Evolutionary conservation across 2,113 vertebrate species (phyloP).

Genomic region (Atherinomorus stipes): DNA sequence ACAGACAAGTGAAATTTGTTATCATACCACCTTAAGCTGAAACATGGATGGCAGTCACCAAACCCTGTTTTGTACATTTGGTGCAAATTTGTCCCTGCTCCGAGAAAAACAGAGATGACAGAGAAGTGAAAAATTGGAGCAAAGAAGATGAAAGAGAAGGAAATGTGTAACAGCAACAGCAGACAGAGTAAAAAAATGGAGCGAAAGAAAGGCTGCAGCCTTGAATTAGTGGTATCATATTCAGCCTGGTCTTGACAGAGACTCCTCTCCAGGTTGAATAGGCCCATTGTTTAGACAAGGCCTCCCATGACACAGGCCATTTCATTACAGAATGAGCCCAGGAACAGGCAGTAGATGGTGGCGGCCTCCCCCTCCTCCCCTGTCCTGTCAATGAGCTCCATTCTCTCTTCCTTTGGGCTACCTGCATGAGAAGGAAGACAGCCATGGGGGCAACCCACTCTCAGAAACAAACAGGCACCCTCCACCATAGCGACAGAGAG

Average conservation of each 20-base stretch:
- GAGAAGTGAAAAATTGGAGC: neutral
- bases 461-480: slow-evolving; percentile 70
- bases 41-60: no score
- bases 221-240: slow-evolving; percentile 81
- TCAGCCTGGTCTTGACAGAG: slow-evolving; percentile 76
- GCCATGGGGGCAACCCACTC: slow-evolving; percentile 71
- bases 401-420: slow-evolving; percentile 68
- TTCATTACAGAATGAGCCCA: slow-evolving; percentile 78
- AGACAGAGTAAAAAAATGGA: slow-evolving; percentile 41
- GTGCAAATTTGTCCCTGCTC: neutral
- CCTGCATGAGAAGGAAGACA: slow-evolving; percentile 71
- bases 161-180: slow-evolving; percentile 18
- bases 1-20: no score
- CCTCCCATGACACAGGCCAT: slow-evolving; percentile 82
- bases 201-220: slow-evolving; percentile 59
- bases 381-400: slow-evolving; percentile 70
- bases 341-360: slow-evolving; percentile 69
- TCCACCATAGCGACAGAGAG: slow-evolving; percentile 56
- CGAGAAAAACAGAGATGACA: slow-evolving; percentile 1
- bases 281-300: slow-evolving; percentile 79
- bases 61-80: neutral
- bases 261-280: slow-evolving; percentile 78
- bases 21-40: no score
- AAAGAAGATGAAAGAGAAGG: neutral
- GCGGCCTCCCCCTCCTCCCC: slow-evolving; percentile 53